These are phyloP conservation scores for Xestia c-nigrum DNA, from an alignment of 2,888 invertebrate species.

Conservation along the genomic window DNA sequence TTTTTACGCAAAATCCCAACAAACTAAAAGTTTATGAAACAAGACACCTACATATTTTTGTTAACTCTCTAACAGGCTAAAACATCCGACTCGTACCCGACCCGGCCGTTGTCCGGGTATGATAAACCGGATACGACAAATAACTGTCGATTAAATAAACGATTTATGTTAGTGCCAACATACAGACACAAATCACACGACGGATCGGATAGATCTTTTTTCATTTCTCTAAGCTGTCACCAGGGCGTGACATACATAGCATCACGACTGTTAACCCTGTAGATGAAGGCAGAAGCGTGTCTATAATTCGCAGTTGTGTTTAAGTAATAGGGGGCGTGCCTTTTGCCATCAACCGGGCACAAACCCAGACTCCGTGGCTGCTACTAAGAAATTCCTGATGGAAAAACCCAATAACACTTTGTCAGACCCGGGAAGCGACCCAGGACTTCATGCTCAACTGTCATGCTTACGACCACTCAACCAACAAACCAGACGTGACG, in stretches of 20 bases:
- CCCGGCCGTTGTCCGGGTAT: constrained; percentile 12
- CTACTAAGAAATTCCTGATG: no score
- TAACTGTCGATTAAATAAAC: constrained; percentile 28
- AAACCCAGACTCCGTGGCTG: no score
- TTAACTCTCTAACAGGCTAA: constrained; percentile 18
- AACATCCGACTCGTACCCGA: constrained; percentile 6
- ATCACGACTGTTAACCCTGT: no score
- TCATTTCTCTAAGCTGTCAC: constrained; percentile 39
- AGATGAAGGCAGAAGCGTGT: no score
- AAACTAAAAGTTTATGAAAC: not conserved
- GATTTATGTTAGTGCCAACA: constrained; percentile 36
- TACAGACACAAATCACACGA: constrained; percentile 27
- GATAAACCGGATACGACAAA: constrained; percentile 16
- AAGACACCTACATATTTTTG: not conserved
- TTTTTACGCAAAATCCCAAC: not conserved
- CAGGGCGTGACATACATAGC: not conserved
- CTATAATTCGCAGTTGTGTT: no score
- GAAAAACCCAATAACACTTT: no score
- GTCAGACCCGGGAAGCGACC: no score
- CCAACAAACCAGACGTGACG: not conserved
- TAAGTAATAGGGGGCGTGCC: no score
- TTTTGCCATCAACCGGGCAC: no score
- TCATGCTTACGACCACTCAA: no score
- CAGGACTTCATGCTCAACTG: no score
- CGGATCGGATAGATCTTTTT: constrained; percentile 41